Evolutionary conservation across 2,113 vertebrate species (phyloP), one percentile per base, ranked within the genome.

Genomic region (Odocoileus virginianus): DNA sequence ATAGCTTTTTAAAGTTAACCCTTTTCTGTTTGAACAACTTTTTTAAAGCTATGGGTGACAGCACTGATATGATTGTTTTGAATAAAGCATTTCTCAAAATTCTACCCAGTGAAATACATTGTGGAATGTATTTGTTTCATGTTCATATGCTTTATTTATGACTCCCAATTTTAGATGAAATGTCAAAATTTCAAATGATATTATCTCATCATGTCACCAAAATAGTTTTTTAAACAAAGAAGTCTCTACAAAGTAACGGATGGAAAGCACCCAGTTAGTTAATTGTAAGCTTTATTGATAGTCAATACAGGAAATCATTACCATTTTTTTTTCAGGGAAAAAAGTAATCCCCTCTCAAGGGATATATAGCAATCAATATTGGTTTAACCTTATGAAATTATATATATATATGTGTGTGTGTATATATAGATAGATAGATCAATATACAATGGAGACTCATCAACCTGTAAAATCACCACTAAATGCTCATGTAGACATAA

Each of bases 11-110:
- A 95, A 94, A 96, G 55, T 92, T 97, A 98, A 96, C 91, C 98
- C 76, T 97, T 98, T 97, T 97, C 58, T 88, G 67, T 95, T 95
- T 60, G 78, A 98, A 94, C 16, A 91, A 94, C 10, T 94, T 97
- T 36, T 92, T 84, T 58, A 95, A 94, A 81, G 52, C 78, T 95
- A 90, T 27, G 36, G 54, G 91, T 88, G 82, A 78, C 6, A 89
- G 55, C 33, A 91, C 28, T 89, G 92, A 93, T 17, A 54, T n/a
- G 15, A 43, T 25, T 61, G 86, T 88, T 57, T 71, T 28, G 3
- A 95, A 61, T 86, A 88, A 87, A 94, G 4, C n/a, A 50, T 92
- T 97, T 97, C 52, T 87, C 33, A 89, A 96, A 97, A 94, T 87
- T 21, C 13, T 98, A 16, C 28, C 33, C 45, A 50, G 52, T 36